Base-by-base conservation (phyloP, 2,888 invertebrate species). In the Lordiphosa andalusiaca region DNA sequence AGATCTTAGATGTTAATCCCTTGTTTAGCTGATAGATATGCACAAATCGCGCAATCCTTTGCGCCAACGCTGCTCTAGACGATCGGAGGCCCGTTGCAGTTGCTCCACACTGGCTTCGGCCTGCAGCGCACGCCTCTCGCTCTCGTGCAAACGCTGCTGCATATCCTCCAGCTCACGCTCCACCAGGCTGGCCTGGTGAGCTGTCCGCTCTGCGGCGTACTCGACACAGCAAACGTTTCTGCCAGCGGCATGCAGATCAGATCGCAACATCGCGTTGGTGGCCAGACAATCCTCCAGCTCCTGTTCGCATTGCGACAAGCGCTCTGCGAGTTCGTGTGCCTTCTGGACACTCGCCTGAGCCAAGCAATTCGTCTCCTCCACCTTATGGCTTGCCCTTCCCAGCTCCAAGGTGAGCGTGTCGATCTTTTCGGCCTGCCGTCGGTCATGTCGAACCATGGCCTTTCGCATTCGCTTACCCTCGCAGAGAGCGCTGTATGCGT, bases 101-200 rank as follows among this genome's bases (percentile, higher is more conserved):
- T 53, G 44, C 38, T 68, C 42, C n/a, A 53, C 53, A 10, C n/a
- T 52, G 10, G 40, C 12, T 12, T 67, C 68, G 25, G 63, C 58
- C 13, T 39, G 40, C 3, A 46, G 6, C 23, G 68, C 56, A 4
- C 58, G 67, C 0, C 10, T 21, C 4, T 63, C 63, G 21, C 44
- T 55, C 33, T 63, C 63, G 7, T 37, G 30, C 2, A 68, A 42
- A 6, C 55, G 58, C 33, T 38, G 54, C 47, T 58, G 38, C n/a
- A 67, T 35, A 7, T 50, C 37, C 7, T 23, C 7, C 3, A 55
- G 6, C 37, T 53, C 41, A 0, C 35, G 41, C 4, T 67, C 63
- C 13, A 16, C 44, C 9, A 0, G 23, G 13, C 10, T 38, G 19
- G 39, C 13, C 44, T 53, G 41, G 21, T 55, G 37, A 0, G 46